Conservation (phyloP, 2,113 vertebrate species). For the Entelurus aequoreus region DNA sequence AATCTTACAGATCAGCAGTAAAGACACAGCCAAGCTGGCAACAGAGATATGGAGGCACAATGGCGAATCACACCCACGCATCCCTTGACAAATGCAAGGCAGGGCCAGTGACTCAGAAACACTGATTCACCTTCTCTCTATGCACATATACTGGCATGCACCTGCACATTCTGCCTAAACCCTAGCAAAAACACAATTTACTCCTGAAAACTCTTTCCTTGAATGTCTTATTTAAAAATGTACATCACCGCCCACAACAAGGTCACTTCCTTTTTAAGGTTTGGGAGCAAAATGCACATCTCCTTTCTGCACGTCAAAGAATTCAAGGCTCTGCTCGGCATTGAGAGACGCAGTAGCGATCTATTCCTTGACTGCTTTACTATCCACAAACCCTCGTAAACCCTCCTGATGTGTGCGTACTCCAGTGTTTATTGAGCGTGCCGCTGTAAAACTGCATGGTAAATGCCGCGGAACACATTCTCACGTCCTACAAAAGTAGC, state of each 20-base stretch:
- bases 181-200: slow-evolving; percentile 5
- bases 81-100: slow-evolving; percentile 45
- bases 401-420: slow-evolving; percentile 14
- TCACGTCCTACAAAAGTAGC: slow-evolving; percentile 2
- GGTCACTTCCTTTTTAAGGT: slow-evolving; percentile 25
- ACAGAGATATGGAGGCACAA: slow-evolving; percentile 57
- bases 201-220: slow-evolving; percentile 1
- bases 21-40: slow-evolving; percentile 61
- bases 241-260: slow-evolving; percentile 13
- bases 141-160: not conserved
- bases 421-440: slow-evolving; percentile 12
- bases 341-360: slow-evolving; percentile 29
- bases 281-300: slow-evolving; percentile 33
- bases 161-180: not conserved
- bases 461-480: slow-evolving; percentile 14
- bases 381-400: slow-evolving; percentile 30
- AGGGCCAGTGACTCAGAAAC: slow-evolving; percentile 43
- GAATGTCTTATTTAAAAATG: slow-evolving; percentile 8
- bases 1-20: slow-evolving; percentile 62
- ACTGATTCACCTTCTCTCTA: slow-evolving; percentile 37
- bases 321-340: slow-evolving; percentile 52
- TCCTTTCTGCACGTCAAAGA: slow-evolving; percentile 55
- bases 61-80: slow-evolving; percentile 55
- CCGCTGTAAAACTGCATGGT: slow-evolving; percentile 16
- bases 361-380: slow-evolving; percentile 32